phyloP scores from a whole-genome alignment of 1,140 invertebrate species.

The Hyphantria cunea region DNA sequence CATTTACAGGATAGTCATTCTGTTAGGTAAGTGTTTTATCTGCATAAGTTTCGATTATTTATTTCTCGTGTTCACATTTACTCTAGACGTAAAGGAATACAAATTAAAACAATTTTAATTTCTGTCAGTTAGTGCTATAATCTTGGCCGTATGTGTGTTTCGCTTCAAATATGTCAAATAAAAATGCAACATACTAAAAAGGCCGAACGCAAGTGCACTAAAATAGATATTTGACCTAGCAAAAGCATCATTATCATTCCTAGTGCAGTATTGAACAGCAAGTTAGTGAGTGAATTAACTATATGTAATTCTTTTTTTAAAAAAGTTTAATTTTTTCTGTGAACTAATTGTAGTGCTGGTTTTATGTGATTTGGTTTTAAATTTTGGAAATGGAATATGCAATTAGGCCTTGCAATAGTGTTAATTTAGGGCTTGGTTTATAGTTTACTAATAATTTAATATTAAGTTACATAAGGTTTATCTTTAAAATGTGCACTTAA shows the following conservation, averaged over 20 bases:
- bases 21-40: conserved; percentile 54
- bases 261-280: conserved; percentile 51
- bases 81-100: neutral
- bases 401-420: conserved; percentile 13
- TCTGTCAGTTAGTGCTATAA: neutral
- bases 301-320: too few species aligned
- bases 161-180: neutral
- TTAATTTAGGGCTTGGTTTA: neutral
- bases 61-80: conserved; percentile 1
- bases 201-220: conserved; percentile 17
- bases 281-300: conserved; percentile 30
- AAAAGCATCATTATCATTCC: conserved; percentile 47
- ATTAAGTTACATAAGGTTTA: too few species aligned
- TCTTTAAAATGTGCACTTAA: too few species aligned
- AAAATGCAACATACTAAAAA: conserved; percentile 12
- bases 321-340: conserved; percentile 17
- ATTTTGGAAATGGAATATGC: conserved; percentile 17
- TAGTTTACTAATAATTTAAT: too few species aligned
- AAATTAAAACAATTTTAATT: neutral
- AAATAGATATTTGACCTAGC: conserved; percentile 53
- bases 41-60: conserved; percentile 4
- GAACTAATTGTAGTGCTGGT: conserved; percentile 7
- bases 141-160: neutral
- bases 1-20: conserved; percentile 31
- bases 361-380: neutral